Conservation (phyloP, 2,797 vertebrate species). For the Sebastiscus tertius region DNA sequence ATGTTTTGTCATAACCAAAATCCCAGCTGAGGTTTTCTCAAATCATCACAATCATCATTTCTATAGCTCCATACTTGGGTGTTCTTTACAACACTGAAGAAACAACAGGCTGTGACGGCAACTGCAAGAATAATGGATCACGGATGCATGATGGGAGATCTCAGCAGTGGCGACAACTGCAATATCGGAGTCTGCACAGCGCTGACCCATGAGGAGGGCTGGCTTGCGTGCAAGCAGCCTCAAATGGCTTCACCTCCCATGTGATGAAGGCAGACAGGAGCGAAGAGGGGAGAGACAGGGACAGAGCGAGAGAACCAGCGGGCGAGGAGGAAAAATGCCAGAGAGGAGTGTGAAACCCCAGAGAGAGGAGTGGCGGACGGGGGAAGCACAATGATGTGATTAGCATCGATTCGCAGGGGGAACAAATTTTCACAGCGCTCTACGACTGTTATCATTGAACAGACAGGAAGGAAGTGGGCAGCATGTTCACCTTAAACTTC, state of each 20-base stretch:
- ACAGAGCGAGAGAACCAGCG: conserved; percentile 39
- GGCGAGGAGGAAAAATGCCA: conserved; percentile 59
- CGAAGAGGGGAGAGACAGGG: conserved; percentile 33
- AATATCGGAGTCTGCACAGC: conserved; percentile 22
- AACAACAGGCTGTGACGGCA: conserved; percentile 2
- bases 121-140: conserved; percentile 27
- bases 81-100: background rate
- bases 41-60: background rate
- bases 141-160: conserved; percentile 31
- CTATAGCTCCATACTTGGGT: background rate
- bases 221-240: conserved; percentile 60
- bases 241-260: conserved; percentile 54
- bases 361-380: conserved; percentile 50
- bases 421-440: conserved; percentile 64
- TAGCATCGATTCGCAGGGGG: conserved; percentile 73
- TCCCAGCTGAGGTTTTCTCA: background rate
- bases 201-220: conserved; percentile 44
- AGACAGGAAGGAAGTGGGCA: conserved; percentile 65
- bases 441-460: conserved; percentile 56
- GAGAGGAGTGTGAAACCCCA: conserved; percentile 65
- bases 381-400: conserved; percentile 65
- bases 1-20: background rate
- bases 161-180: conserved; percentile 11
- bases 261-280: conserved; percentile 62
- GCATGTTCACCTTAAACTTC: conserved; percentile 63